Conservation (phyloP, 2,113 vertebrate genomes). For the Barbus barbus region DNA sequence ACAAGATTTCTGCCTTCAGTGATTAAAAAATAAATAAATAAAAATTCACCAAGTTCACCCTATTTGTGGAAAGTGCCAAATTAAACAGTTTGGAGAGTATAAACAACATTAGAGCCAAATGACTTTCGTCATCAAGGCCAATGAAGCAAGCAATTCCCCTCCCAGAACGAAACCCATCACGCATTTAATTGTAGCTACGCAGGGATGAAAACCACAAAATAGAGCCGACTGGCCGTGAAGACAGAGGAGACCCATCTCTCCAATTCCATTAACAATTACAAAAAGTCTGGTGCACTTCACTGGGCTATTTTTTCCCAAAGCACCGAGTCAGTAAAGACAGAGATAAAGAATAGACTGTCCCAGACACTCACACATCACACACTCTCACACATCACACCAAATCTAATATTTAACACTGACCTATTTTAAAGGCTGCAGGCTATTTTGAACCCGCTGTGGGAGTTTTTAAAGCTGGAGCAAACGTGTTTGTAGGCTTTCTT, state of each 20-base stretch:
- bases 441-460: slow-evolving; percentile 26
- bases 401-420: slow-evolving; percentile 59
- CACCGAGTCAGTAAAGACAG: slow-evolving; percentile 13
- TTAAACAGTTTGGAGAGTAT: neutral
- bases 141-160: slow-evolving; percentile 24
- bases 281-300: slow-evolving; percentile 12
- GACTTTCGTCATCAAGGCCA: slow-evolving; percentile 24
- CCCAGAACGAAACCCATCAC: slow-evolving; percentile 11
- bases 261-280: slow-evolving; percentile 15
- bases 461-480: slow-evolving; percentile 39
- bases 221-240: neutral
- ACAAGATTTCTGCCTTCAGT: too few species aligned
- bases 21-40: too few species aligned
- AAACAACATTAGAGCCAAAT: slow-evolving; percentile 16
- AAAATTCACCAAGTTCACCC: neutral
- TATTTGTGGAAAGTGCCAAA: neutral
- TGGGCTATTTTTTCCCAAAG: slow-evolving; percentile 12
- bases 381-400: slow-evolving; percentile 24
- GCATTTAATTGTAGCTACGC: neutral
- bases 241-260: neutral
- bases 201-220: neutral
- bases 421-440: slow-evolving; percentile 52
- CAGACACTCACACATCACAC: slow-evolving; percentile 26
- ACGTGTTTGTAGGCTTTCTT: neutral
- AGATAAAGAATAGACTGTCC: slow-evolving; percentile 34